Base-by-base conservation (phyloP, 1,140 invertebrate genomes). In the Pogonognathellus flavescens region DNA sequence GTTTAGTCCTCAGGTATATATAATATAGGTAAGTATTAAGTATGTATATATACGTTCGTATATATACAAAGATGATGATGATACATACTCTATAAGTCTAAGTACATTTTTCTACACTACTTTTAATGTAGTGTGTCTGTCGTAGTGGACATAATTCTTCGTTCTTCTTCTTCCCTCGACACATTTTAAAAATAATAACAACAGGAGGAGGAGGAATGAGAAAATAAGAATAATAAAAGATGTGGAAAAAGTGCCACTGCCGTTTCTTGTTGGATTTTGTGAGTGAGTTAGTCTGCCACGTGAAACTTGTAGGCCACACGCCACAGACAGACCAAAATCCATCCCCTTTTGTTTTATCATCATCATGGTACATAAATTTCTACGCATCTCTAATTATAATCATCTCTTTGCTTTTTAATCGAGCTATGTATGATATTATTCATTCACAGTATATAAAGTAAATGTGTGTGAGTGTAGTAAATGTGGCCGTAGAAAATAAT, bases 331-430 rank as follows among this genome's bases (percentile, higher is more conserved):
- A 11, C 31, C 2, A 41, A 10, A n/a, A 49, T 50, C 31, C 31
- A 41, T 3, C 31, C 31, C 31, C 31, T 49, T 76, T 31, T 76
- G 14, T 76, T 50, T 50, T 76, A 76, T 41, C 31, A 76, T 41
- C 31, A 76, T n/a, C 70, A 76, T 2, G 70, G 13, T 16, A 76
- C 31, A 62, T 62, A 57, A 57, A 57, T 11, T 76, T 76, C n/a
- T 50, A 76, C 70, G 70, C 70, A 76, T 76, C 70, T 76, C 31
- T 57, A 57, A 62, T 62, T 20, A 62, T 76, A 49, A 76, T 76
- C 41, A 18, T 41, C 66, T 31, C 66, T 41, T n/a, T 1, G 31
- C 31, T 41, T n/a, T 3, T 70, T 41, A 31, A 41, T 41, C 70
- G 25, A 1, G 14, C 49, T 41, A 41, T 41, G 6, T 41, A 41